phyloP scores from a whole-genome alignment of 2,797 vertebrate genomes.

The Lerista edwardsae region DNA sequence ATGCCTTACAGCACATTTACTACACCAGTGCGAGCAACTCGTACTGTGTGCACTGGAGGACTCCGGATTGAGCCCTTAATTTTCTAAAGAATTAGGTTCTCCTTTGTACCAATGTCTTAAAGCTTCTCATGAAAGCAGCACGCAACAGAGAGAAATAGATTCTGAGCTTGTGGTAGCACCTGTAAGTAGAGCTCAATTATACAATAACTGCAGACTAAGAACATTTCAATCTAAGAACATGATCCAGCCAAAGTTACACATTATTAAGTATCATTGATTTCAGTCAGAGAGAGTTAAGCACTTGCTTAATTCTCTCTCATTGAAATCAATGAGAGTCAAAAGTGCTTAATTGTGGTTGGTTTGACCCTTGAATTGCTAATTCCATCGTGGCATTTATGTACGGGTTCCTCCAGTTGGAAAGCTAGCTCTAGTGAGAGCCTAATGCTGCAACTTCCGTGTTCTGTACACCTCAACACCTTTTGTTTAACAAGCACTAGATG shows the following conservation, averaged over 20 bases:
- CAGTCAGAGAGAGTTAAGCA: background rate
- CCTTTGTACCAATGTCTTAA: too few relatives aligned
- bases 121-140: background rate
- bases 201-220: background rate
- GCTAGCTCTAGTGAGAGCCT: too few relatives aligned
- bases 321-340: background rate
- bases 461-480: background rate
- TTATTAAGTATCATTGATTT: background rate
- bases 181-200: background rate
- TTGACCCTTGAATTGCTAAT: background rate
- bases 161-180: background rate
- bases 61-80: too few relatives aligned
- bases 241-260: background rate
- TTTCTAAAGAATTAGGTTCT: background rate
- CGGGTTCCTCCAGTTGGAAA: too few relatives aligned
- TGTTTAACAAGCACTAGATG: background rate
- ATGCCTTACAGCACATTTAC: too few relatives aligned
- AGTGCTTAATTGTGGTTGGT: background rate
- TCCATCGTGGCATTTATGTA: background rate
- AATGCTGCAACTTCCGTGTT: background rate
- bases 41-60: too few relatives aligned
- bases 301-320: background rate
- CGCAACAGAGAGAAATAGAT: background rate
- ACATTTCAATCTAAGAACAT: background rate
- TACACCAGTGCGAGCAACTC: too few relatives aligned